These are phyloP conservation scores for Drosophila ercepeae DNA, from an alignment of 1,140 invertebrate species.

Conservation along the genomic window DNA sequence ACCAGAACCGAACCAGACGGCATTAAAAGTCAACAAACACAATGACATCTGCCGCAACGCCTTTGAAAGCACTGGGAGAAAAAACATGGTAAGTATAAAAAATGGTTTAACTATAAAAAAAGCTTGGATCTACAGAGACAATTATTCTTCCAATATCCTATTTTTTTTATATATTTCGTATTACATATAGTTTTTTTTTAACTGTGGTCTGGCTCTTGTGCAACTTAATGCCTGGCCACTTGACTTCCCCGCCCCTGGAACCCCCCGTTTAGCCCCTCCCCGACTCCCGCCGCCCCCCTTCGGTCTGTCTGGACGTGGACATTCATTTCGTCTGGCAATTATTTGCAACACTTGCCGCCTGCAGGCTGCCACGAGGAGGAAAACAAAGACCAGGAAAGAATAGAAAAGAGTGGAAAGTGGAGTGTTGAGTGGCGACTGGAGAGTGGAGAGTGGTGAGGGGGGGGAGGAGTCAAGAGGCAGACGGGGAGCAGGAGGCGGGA, in stretches of 20 bases:
- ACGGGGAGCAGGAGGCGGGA: background rate
- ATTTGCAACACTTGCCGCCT: conserved; percentile 55
- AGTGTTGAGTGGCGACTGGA: background rate
- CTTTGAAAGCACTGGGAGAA: conserved; percentile 3
- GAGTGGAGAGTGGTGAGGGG: background rate
- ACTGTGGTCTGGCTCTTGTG: conserved; percentile 25
- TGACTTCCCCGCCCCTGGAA: conserved; percentile 12
- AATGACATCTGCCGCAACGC: conserved; percentile 51
- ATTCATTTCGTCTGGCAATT: conserved; percentile 58
- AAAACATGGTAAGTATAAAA: too few species aligned
- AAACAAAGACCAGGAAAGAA: conserved; percentile 41
- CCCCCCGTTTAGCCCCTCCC: background rate
- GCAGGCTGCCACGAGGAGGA: conserved; percentile 13
- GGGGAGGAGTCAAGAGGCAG: too few species aligned
- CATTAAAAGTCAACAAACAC: conserved; percentile 54
- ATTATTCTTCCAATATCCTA: too few species aligned
- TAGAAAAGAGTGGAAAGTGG: conserved; percentile 16
- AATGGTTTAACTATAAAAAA: too few species aligned
- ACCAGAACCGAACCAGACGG: conserved; percentile 29
- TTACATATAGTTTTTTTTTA: background rate
- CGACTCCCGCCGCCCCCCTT: background rate
- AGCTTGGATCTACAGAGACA: too few species aligned
- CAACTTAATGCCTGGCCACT: conserved; percentile 50
- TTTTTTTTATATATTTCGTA: background rate
- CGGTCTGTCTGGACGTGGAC: conserved; percentile 40